Base-by-base conservation (phyloP, 2,888 invertebrate species). In the Melikaiella ostensackeni region DNA sequence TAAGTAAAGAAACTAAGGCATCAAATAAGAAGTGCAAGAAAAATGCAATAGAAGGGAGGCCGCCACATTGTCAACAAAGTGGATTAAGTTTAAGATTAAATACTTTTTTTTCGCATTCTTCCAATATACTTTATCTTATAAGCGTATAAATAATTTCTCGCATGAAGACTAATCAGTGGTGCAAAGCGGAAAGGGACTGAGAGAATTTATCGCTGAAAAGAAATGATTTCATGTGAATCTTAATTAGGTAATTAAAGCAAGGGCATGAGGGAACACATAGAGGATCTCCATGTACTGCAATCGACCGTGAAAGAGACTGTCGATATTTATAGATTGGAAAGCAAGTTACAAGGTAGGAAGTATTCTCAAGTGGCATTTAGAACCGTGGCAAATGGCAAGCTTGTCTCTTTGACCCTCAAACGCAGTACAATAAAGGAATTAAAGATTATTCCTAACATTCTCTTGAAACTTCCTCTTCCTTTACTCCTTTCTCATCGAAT, bases 241-340 rank as follows among this genome's bases (percentile, higher is more conserved):
- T 66, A 66, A 66, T 66, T 66, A 66, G 66, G 30, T 66, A 66
- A 66, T 66, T 66, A 66, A 66, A 66, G 66, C 66, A 66, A 27
- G 38, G 46, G 64, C 42, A 64, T 64, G 38, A 13, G 42, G 42
- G 64, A 42, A 63, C 11, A 46, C 19, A 66, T 27, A 66, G 66
- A 66, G 46, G 66, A 66, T 19, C 66, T 64, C 38, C 42, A 64
- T 64, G 64, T 64, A 66, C 46, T 66, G 46, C 66, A 66, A 66
- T 66, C 66, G 66, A 66, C 66, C 66, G 66, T 66, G 66, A 66
- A 66, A 66, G 42, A 19, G 66, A 66, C 66, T 66, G 46, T 66
- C 46, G 66, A 66, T 66, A 66, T 66, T 66, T 66, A 66, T 66
- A 66, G 66, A 66, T 66, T 46, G 66, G 46, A 66, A 66, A 66